Conservation (phyloP, 1,140 invertebrate species). For the Drosophila arizonae region DNA sequence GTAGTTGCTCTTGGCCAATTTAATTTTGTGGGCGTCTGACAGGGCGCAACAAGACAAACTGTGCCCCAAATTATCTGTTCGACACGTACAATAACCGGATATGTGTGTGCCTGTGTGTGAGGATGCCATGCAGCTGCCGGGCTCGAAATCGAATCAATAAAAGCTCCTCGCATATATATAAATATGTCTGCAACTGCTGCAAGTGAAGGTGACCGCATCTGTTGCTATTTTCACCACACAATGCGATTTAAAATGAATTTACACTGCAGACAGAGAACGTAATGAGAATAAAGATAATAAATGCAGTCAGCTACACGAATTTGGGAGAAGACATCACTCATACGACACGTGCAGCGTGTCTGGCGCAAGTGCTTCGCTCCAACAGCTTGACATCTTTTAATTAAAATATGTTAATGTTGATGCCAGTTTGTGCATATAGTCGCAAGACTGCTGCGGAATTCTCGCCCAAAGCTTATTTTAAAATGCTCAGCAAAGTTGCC, state of each 20-base stretch:
- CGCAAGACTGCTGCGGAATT: conserved; percentile 14
- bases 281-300: conserved; percentile 23
- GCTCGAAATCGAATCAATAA: conserved; percentile 28
- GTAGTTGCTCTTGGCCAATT: conserved; percentile 26
- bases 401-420: conserved; percentile 74
- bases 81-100: conserved; percentile 66
- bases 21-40: conserved; percentile 19
- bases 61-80: conserved; percentile 51
- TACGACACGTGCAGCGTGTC: conserved; percentile 59
- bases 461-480: conserved; percentile 30
- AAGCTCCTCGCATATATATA: conserved; percentile 9
- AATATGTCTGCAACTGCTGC: neutral
- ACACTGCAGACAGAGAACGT: conserved; percentile 32
- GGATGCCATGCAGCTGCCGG: conserved; percentile 35
- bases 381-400: conserved; percentile 58
- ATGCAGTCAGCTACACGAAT: neutral
- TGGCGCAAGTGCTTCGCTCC: conserved; percentile 7
- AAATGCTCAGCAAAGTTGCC: conserved; percentile 19
- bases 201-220: conserved; percentile 20
- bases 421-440: conserved; percentile 1
- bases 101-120: conserved; percentile 29
- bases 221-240: conserved; percentile 18
- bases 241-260: conserved; percentile 59
- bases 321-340: conserved; percentile 60
- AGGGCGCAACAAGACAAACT: conserved; percentile 27